Conservation (phyloP, 2,113 vertebrate species). For the Pteronura brasiliensis region DNA sequence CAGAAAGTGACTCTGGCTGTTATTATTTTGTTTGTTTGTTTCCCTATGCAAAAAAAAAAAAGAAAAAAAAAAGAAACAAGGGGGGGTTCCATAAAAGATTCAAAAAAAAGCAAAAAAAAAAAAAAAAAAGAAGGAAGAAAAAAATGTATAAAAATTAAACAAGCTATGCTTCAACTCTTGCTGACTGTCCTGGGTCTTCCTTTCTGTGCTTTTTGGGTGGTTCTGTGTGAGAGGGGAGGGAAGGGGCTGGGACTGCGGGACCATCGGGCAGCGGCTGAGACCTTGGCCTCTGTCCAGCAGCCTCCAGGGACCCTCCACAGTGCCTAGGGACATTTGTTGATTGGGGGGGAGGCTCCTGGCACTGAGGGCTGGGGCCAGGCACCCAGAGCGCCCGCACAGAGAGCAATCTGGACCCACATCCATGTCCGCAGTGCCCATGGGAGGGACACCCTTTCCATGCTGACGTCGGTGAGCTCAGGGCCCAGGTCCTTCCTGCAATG, state of each 20-base stretch:
- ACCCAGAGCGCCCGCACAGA: neutral
- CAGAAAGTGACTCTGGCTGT: constrained; percentile 87
- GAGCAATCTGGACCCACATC: neutral
- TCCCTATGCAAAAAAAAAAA: constrained; percentile 91
- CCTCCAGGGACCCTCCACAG: neutral
- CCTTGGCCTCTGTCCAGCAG: neutral
- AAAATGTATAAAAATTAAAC: constrained; percentile 92
- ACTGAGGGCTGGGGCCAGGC: neutral
- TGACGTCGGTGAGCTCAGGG: neutral
- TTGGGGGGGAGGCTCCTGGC: neutral
- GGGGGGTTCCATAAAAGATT: constrained; percentile 66
- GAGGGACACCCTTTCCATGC: neutral
- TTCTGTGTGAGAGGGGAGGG: neutral
- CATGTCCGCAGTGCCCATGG: fast-evolving
- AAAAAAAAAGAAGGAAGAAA: constrained; percentile 73
- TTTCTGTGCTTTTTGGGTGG: neutral
- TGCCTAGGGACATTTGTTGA: neutral
- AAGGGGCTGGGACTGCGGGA: neutral
- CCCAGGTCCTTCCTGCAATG: neutral
- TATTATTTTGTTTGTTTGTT: constrained; percentile 72
- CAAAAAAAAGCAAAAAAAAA: constrained; percentile 78
- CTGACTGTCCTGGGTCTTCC: constrained; percentile 45
- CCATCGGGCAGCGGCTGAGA: neutral
- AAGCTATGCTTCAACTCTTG: constrained; percentile 90
- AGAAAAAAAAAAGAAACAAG: constrained; percentile 61